A percentile compares a stretch with the other conserved stretches of the same genome.
Evolutionary conservation across 2,888 invertebrate species (phyloP).

Genomic region (Hemaris fuciformis): DNA sequence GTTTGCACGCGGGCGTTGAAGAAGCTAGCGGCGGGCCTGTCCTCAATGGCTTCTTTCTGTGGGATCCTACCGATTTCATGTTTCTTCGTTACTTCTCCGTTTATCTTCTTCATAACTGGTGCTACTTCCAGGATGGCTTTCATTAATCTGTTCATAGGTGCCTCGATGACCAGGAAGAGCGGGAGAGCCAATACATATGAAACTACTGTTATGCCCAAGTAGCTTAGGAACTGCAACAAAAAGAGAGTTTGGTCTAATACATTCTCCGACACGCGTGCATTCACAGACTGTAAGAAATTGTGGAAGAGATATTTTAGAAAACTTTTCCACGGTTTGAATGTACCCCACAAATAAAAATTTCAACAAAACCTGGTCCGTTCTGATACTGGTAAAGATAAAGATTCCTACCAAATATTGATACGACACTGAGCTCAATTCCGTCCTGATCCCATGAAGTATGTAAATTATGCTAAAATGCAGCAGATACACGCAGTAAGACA

Average conservation of each 20-base stretch:
- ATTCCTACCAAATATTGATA: conserved; percentile 20
- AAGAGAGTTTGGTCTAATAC: too few species aligned
- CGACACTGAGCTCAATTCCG: conserved; percentile 25
- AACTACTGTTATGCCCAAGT: conserved; percentile 26
- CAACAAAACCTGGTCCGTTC: too few species aligned
- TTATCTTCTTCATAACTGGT: not conserved
- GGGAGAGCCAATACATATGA: conserved; percentile 23
- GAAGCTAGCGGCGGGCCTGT: too few species aligned
- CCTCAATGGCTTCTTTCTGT: not conserved
- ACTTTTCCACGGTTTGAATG: too few species aligned
- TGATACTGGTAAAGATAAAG: too few species aligned
- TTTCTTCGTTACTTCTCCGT: not conserved
- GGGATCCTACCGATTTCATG: not conserved
- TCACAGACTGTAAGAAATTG: too few species aligned
- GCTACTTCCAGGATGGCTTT: conserved; percentile 3
- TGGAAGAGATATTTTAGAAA: too few species aligned
- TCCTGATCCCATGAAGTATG: conserved; percentile 22
- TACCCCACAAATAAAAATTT: too few species aligned
- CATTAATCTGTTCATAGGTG: conserved; percentile 26
- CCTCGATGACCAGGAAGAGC: conserved; percentile 30
- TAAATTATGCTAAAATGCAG: conserved; percentile 26
- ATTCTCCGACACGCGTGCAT: too few species aligned
- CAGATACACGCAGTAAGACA: conserved; percentile 35
- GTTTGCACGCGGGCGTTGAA: too few species aligned
- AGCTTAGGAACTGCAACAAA: conserved; percentile 19